Evolutionary conservation across 2,797 vertebrate genomes (phyloP), one percentile per base, ranked within the genome.

Genomic region (Silurus aristotelis): DNA sequence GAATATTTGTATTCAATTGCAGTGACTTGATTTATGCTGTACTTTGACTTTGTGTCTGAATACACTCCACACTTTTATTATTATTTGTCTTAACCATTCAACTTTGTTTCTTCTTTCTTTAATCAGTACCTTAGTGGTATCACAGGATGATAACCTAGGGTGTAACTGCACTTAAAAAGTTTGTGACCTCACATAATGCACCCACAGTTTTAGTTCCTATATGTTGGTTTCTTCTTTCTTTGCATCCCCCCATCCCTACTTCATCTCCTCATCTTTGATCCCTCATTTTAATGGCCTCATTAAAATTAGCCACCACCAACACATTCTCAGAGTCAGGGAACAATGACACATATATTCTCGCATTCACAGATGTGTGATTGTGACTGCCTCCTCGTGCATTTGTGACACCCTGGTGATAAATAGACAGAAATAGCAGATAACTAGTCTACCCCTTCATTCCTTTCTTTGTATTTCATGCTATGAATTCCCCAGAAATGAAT

Each of bases 371-470:
- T 63, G 82, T 86, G 63, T 38, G 75, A 72, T 25, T 52, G 70
- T 19, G 38, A 63, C 64, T 76, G 14, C 60, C 82, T 71, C 46
- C 31, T 77, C 38, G 52, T 87, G 46, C 80, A 85, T 85, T 80
- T 31, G 66, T 71, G 61, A 83, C 80, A 71, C 46, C 67, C 58
- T 46, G 52, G 19, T 83, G 64, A 68, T 60, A 68, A 88, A 63
- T 71, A 68, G 48, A 61, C 22, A 76, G 55, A 83, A 84, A 86
- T 55, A 56, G 63, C 77, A 67, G 43, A 82, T 84, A 63, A 58
- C 72, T 79, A 27, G 67, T 72, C 31, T 60, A 66, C 22, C 55
- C 12, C 17, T 12, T 19, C 9, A 48, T n/a, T 48, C 52, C 27
- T 71, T 5, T 84, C 64, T 38, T 48, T 0, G 6, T 22, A 13